Conservation (phyloP, 1,140 invertebrate genomes). For the Marisa cornuarietis region DNA sequence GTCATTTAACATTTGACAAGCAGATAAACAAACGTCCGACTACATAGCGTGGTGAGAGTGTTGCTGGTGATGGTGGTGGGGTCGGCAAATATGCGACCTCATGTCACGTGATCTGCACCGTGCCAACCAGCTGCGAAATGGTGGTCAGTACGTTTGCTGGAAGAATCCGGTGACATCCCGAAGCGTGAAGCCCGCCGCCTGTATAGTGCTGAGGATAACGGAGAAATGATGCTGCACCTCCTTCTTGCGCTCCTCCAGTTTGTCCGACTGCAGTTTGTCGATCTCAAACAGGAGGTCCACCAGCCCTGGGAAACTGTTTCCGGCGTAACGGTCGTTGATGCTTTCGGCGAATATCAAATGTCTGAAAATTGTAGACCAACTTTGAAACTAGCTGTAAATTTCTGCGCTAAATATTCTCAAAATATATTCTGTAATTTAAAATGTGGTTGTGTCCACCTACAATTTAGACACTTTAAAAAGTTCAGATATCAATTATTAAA, state of each 20-base stretch:
- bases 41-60: too few relatives aligned
- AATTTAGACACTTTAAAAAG: too few relatives aligned
- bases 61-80: too few relatives aligned
- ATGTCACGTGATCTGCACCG: too few relatives aligned
- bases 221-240: constrained; percentile 52
- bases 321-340: constrained; percentile 60
- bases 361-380: constrained; percentile 43
- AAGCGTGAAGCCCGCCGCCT: constrained; percentile 52
- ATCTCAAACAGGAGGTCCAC: constrained; percentile 61
- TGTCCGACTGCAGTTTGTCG: constrained; percentile 24
- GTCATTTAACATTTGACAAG: too few relatives aligned
- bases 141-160: constrained; percentile 21
- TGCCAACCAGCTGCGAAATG: background rate
- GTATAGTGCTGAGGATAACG: constrained; percentile 47
- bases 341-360: constrained; percentile 66
- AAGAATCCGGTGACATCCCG: constrained; percentile 50
- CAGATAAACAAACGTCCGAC: too few relatives aligned
- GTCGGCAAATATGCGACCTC: too few relatives aligned
- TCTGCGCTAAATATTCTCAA: too few relatives aligned
- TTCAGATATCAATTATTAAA: too few relatives aligned
- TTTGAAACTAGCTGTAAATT: too few relatives aligned
- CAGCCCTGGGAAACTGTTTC: constrained; percentile 66
- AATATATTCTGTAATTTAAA: too few relatives aligned
- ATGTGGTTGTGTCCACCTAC: too few relatives aligned
- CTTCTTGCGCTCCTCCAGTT: constrained; percentile 40